These are phyloP conservation scores for Rhyacophila evoluta DNA, from an alignment of 2,888 invertebrate genomes.

Conservation along the genomic window DNA sequence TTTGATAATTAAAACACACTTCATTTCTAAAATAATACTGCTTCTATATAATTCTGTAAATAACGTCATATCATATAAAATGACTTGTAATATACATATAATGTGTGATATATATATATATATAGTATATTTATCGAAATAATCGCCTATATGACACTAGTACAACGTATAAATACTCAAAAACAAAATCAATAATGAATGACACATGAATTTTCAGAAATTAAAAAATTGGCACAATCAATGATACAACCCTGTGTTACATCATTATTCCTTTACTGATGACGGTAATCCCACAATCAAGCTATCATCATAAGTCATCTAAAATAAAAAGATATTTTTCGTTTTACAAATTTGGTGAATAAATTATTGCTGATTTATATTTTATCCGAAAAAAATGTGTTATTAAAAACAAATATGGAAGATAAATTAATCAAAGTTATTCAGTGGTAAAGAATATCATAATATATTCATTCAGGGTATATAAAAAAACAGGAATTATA, in stretches of 20 bases:
- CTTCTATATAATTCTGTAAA: conserved; percentile 55
- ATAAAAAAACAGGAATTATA: not conserved
- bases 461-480: not conserved
- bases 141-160: conserved; percentile 49
- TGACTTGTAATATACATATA: conserved; percentile 54
- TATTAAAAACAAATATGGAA: too few species aligned
- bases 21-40: conserved; percentile 55
- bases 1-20: conserved; percentile 33
- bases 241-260: not conserved
- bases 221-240: conserved; percentile 39
- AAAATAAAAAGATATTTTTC: too few species aligned
- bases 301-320: too few species aligned
- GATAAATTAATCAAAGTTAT: not conserved
- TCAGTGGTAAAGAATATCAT: not conserved
- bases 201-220: conserved; percentile 48
- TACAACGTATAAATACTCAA: conserved; percentile 49
- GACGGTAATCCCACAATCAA: too few species aligned
- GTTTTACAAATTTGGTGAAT: too few species aligned
- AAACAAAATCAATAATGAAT: conserved; percentile 42
- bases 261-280: too few species aligned
- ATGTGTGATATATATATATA: conserved; percentile 51
- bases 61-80: conserved; percentile 54
- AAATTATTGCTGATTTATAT: too few species aligned
- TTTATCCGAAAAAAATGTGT: too few species aligned
- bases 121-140: conserved; percentile 42